phyloP scores from a whole-genome alignment of 1,140 invertebrate genomes.

The Anastrepha ludens region DNA sequence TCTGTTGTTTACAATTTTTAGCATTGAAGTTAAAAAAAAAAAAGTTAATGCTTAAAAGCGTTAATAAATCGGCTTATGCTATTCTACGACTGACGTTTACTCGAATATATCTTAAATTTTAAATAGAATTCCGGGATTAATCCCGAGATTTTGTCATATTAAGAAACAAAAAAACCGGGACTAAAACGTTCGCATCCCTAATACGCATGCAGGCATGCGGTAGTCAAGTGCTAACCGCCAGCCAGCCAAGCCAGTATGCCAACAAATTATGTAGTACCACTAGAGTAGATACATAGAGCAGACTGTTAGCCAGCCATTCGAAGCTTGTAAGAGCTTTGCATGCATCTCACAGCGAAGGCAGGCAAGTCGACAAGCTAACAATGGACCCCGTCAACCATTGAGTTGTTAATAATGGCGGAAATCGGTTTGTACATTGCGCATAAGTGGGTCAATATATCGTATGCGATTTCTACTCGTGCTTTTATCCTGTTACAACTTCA shows the following conservation, averaged over 20 bases:
- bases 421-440: conserved; percentile 40
- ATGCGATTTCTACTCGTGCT: background rate
- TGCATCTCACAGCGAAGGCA: background rate
- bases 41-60: too few species aligned
- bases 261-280: background rate
- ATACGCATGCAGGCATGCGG: background rate
- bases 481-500: background rate
- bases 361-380: conserved; percentile 20
- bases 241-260: background rate
- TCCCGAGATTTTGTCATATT: too few species aligned
- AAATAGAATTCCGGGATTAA: too few species aligned
- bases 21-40: too few species aligned
- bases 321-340: background rate
- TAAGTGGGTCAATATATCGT: conserved; percentile 40
- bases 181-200: background rate
- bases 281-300: too few species aligned
- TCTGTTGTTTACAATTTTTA: too few species aligned
- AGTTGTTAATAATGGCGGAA: conserved; percentile 44
- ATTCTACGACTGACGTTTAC: too few species aligned
- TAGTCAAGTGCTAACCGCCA: background rate
- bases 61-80: too few species aligned
- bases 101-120: too few species aligned
- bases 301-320: conserved; percentile 5
- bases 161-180: too few species aligned
- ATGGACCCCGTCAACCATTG: conserved; percentile 1